Conservation (phyloP, 2,113 vertebrate genomes). For the Meriones unguiculatus region DNA sequence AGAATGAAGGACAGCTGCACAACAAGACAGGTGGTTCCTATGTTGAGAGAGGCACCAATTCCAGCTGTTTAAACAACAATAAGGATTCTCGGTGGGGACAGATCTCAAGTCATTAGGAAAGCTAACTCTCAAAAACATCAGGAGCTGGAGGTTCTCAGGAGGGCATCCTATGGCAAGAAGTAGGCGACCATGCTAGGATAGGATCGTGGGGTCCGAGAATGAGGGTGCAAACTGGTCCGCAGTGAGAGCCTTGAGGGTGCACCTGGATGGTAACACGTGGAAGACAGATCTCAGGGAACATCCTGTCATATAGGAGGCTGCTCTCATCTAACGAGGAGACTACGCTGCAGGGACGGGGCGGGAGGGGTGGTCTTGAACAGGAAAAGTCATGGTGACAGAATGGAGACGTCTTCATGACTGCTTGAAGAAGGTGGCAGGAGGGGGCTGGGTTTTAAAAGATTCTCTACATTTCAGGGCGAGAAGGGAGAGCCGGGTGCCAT, state of each 20-base stretch:
- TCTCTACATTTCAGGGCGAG: slow-evolving; percentile 90
- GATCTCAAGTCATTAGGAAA: slow-evolving; percentile 30
- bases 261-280: neutral
- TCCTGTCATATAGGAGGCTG: neutral
- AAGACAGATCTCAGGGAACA: neutral
- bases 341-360: fast-evolving
- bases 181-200: neutral
- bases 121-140: neutral
- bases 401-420: neutral
- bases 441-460: neutral
- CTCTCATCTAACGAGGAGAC: neutral
- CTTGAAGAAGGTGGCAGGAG: neutral
- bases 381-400: fast-evolving
- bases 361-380: neutral
- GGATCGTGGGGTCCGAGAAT: neutral
- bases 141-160: neutral
- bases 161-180: neutral
- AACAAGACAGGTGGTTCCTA: neutral
- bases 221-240: neutral
- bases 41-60: neutral
- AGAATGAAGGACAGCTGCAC: neutral
- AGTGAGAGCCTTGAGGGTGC: neutral
- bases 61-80: neutral
- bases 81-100: neutral
- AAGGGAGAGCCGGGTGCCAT: slow-evolving; percentile 92